phyloP scores from a whole-genome alignment of 2,113 vertebrate species.

The Urocolius indicus region DNA sequence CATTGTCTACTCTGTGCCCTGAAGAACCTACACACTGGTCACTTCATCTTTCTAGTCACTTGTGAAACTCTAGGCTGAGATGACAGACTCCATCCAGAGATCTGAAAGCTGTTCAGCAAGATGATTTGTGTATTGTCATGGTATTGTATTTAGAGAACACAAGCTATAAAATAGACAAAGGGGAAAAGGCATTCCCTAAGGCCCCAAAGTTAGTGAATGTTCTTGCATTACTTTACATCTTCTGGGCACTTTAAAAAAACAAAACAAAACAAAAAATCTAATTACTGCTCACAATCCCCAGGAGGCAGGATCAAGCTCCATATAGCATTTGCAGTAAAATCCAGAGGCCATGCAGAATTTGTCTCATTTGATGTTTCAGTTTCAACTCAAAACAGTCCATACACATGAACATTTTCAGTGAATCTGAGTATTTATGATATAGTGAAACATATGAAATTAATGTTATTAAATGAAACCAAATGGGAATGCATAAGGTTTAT shows the following conservation, averaged over 20 bases:
- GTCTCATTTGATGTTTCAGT: background rate
- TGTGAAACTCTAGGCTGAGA: background rate
- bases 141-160: background rate
- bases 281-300: background rate
- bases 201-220: background rate
- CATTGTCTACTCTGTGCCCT: background rate
- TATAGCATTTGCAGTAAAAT: conserved; percentile 17
- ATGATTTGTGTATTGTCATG: background rate
- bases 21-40: background rate
- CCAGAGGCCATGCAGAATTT: background rate
- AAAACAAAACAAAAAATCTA: background rate
- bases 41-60: background rate
- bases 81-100: background rate
- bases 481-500: background rate
- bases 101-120: background rate
- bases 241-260: background rate
- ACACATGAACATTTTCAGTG: background rate
- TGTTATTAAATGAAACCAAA: background rate
- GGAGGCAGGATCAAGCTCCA: background rate
- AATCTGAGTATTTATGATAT: background rate
- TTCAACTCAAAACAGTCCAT: background rate
- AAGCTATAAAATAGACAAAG: background rate
- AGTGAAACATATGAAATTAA: background rate
- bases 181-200: background rate
- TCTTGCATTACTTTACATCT: conserved; percentile 23